Percentiles rank a stretch among this genome's conserved stretches.
phyloP scores from a whole-genome alignment of 2,888 invertebrate species.

The Habroteleia sp. region DNA sequence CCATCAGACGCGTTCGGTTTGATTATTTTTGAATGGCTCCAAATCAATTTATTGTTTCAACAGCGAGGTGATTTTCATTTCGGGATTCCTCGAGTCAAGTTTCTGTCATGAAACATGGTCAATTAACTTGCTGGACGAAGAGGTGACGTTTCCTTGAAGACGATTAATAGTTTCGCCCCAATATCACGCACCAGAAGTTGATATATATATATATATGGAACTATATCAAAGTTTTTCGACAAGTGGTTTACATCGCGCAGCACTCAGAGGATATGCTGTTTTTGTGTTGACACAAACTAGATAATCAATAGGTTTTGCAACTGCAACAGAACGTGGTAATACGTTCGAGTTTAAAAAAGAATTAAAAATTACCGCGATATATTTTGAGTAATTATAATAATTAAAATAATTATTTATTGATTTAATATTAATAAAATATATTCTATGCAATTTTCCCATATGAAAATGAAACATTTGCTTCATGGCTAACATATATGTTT shows the following conservation, averaged over 20 bases:
- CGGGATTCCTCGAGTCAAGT: constrained; percentile 4
- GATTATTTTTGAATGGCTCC: neutral
- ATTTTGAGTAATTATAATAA: too few species aligned
- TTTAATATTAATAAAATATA: too few species aligned
- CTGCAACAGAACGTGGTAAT: neutral
- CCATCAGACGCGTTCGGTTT: neutral
- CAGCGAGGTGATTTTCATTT: too few species aligned
- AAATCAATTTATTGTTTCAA: too few species aligned
- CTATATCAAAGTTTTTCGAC: constrained; percentile 38
- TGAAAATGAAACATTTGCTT: too few species aligned
- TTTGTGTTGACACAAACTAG: constrained; percentile 50
- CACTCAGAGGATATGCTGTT: constrained; percentile 47
- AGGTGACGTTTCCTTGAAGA: constrained; percentile 20
- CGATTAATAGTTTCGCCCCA: constrained; percentile 27
- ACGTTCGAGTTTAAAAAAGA: neutral
- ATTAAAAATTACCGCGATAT: neutral
- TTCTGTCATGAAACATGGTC: constrained; percentile 12
- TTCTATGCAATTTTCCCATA: too few species aligned
- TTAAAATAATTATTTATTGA: too few species aligned
- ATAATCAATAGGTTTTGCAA: constrained; percentile 38
- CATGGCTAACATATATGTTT: too few species aligned
- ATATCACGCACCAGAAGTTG: constrained; percentile 32
- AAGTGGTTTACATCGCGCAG: constrained; percentile 50
- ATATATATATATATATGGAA: constrained; percentile 35
- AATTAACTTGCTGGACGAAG: constrained; percentile 19